Evolutionary conservation across 2,113 vertebrate genomes (phyloP), one percentile per base, ranked within the genome.

Genomic region (Onychostoma macrolepis): DNA sequence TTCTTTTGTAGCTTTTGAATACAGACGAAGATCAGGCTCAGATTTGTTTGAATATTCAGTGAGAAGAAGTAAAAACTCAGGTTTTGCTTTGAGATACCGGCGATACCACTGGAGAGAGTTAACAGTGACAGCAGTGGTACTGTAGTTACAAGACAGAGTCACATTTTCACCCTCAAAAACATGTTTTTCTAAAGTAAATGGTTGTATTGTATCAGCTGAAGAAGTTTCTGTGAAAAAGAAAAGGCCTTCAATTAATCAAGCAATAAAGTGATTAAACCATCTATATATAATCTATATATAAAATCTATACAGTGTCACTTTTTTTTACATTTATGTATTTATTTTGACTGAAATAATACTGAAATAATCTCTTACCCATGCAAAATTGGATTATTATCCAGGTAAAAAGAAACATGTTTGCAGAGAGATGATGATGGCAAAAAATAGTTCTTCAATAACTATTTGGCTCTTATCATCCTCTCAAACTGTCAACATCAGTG

Each of bases 131-230:
- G 9, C 21, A 50, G 43, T 83, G 26, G 69, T 8, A 50, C 41
- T 83, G 63, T 83, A 83, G 4, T 53, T 50, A 83, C 63, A 83
- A 28, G 81, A 83, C 17, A 36, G 48, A 50, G 26, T 85, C 53
- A 85, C 50, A 77, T 43, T 77, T 28, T 33, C 5, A 69, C 65
- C 43, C 21, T 9, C 30, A 36, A 9, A 33, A 69, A 4, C 15
- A 19, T 17, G 6, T 69, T 69, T 19, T 69, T 69, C 28, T 67
- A 50, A 53, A 53, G 30, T 9, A 36, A 33, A 19, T 69, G 65
- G 15, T 33, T 69, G 6, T 69, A 69, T 33, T 69, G 30, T 69
- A 19, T 69, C 30, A 36, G 28, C 30, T 33, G 7, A 69, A 8
- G 30, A 4, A 69, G 4, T 45, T 30, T 26, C 80, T 83, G 80